Percentiles rank a stretch among this genome's conserved stretches.
phyloP scores from a whole-genome alignment of 2,113 vertebrate genomes.

The Charina bottae region DNA sequence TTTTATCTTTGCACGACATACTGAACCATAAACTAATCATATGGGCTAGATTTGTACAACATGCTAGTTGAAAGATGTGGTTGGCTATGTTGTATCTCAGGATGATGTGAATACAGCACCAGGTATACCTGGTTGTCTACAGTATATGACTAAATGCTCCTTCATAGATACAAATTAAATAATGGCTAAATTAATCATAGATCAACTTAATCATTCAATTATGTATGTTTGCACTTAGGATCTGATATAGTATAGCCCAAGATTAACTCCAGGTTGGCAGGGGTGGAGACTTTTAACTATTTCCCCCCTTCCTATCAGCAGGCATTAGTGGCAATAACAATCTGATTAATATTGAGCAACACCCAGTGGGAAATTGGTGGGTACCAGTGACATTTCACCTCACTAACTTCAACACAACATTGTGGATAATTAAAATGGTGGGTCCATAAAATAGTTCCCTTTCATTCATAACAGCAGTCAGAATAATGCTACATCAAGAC shows the following conservation, averaged over 20 bases:
- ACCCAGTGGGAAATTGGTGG: not conserved
- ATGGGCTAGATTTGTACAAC: not conserved
- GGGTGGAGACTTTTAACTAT: not conserved
- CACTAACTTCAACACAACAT: not conserved
- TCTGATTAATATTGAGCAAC: not conserved
- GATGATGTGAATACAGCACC: not conserved
- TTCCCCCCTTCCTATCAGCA: not conserved
- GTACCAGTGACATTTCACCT: not conserved
- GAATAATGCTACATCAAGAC: not conserved
- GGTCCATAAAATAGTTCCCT: not conserved
- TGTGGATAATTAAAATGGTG: not conserved
- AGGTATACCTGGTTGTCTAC: not conserved
- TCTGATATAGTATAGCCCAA: not conserved
- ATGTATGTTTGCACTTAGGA: not conserved
- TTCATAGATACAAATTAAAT: not conserved
- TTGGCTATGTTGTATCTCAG: not conserved
- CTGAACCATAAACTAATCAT: not conserved
- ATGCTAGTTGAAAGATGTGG: not conserved
- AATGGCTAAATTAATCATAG: not conserved
- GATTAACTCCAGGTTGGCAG: not conserved
- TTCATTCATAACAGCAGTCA: not conserved
- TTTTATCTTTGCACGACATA: not conserved
- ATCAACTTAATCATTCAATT: not conserved
- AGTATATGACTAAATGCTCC: not conserved
- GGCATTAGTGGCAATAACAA: not conserved